A percentile compares a stretch with the other conserved stretches of the same genome.
Evolutionary conservation across 2,888 invertebrate species (phyloP).

Genomic region (Spodoptera picta): DNA sequence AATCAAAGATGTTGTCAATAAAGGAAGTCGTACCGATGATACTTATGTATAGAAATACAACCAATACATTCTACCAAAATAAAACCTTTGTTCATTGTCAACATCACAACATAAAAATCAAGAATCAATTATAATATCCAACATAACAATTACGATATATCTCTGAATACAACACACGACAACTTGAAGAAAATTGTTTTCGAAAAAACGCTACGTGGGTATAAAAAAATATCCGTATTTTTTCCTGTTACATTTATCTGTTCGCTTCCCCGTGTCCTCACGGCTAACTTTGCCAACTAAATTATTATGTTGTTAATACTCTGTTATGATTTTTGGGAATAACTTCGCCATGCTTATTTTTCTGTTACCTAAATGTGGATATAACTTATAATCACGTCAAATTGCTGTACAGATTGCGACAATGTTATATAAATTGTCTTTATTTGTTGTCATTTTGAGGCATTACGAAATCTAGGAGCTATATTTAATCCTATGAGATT

Average conservation of each 20-base stretch:
- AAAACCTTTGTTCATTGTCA: too few relatives aligned
- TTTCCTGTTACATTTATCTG: constrained; percentile 22
- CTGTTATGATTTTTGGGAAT: constrained; percentile 11
- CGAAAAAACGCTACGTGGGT: constrained; percentile 5
- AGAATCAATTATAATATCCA: constrained; percentile 4
- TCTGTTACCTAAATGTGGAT: not conserved
- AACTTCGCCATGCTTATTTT: constrained; percentile 5
- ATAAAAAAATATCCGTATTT: constrained; percentile 17
- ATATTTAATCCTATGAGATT: too few relatives aligned
- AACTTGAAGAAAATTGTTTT: constrained; percentile 8
- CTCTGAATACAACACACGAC: not conserved
- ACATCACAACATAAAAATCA: not conserved
- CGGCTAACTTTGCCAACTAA: constrained; percentile 25
- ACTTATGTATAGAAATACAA: too few relatives aligned
- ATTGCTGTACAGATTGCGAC: too few relatives aligned
- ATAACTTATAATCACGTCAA: too few relatives aligned
- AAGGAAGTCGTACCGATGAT: too few relatives aligned
- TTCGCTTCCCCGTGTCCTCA: constrained; percentile 12
- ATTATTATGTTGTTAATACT: constrained; percentile 23
- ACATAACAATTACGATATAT: constrained; percentile 9
- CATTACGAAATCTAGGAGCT: too few relatives aligned
- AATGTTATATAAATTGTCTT: too few relatives aligned
- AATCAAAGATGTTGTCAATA: too few relatives aligned
- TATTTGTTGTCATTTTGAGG: too few relatives aligned
- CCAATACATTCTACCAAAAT: too few relatives aligned